phyloP scores from a whole-genome alignment of 2,888 invertebrate genomes.

The Ophion slaviceki region DNA sequence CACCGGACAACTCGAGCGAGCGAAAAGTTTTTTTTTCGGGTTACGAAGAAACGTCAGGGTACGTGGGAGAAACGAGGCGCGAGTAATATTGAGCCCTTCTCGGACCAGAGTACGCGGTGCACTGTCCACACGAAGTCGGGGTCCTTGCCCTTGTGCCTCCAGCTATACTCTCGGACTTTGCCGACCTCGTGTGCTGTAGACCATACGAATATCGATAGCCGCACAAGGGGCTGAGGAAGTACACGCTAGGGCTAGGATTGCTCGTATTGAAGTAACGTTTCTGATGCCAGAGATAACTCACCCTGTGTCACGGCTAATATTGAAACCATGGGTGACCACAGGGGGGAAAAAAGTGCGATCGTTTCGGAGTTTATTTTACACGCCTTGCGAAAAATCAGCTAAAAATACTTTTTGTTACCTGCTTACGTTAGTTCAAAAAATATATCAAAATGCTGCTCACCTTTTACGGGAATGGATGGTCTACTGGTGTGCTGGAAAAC shows the following conservation, averaged over 20 bases:
- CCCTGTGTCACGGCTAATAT: conserved; percentile 45
- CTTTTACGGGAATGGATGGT: conserved; percentile 82
- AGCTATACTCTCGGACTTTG: conserved; percentile 70
- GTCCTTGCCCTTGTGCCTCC: conserved; percentile 81
- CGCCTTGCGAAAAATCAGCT: background rate
- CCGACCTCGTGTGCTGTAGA: conserved; percentile 54
- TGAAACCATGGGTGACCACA: conserved; percentile 29
- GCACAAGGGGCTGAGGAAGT: conserved; percentile 56
- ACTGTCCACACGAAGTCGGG: conserved; percentile 72
- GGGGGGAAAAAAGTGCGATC: background rate
- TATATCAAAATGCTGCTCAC: conserved; percentile 70
- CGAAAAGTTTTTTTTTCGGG: conserved; percentile 17
- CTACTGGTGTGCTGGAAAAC: conserved; percentile 81
- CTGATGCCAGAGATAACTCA: conserved; percentile 61
- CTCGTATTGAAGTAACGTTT: background rate
- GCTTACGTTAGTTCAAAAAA: background rate
- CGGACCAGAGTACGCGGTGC: conserved; percentile 70
- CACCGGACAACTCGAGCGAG: background rate
- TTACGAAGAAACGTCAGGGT: conserved; percentile 18
- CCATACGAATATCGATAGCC: conserved; percentile 79
- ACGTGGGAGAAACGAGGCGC: conserved; percentile 52
- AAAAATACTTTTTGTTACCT: background rate
- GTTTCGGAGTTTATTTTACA: background rate
- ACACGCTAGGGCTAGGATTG: conserved; percentile 11
- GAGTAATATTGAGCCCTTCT: conserved; percentile 64